Base-by-base conservation (phyloP, 2,888 invertebrate genomes). In the Melipona bicolor region DNA sequence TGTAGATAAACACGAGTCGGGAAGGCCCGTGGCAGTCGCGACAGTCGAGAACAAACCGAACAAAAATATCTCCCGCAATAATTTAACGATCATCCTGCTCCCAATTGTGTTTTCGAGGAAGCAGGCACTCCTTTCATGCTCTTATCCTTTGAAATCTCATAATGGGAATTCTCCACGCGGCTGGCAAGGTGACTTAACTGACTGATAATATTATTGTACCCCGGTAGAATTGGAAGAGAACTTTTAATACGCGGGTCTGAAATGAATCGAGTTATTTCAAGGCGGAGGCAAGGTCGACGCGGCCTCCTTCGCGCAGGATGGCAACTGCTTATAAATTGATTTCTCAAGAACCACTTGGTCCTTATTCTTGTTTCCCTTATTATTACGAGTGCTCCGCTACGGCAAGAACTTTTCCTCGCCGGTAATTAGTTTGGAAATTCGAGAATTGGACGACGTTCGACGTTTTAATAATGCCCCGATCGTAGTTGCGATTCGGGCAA, bases 101-200 rank as follows among this genome's bases (percentile, higher is more conserved):
- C 13, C 27, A 32, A 43, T 70, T 32, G 32, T 50, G 17, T 24
- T 36, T 50, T 56, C 54, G 50, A 11, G 15, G 64, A 27, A 67
- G 69, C 24, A 68, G 69, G 36, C 59, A 69, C 77, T 61, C 81
- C 54, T 75, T 81, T 76, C 24, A 67, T 71, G 77, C 77, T 61
- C 81, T 89, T 77, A 87, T 88, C 87, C 87, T 88, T 89, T 88
- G 86, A 89, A 88, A 89, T 89, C 90, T 86, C 86, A 87, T 89
- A 90, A 89, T 87, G 84, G 87, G 79, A 81, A 90, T 90, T 87
- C 81, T 82, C 81, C 56, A 79, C 73, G 67, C 77, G 64, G 73
- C 68, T 74, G 77, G 80, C 67, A 54, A 82, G 86, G 76, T 85
- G 83, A 87, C 90, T 90, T 87, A 86, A 85, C 85, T 82, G 79